A percentile compares a stretch with the other conserved stretches of the same genome.
These are phyloP conservation scores for Metellina segmentata DNA, from an alignment of 2,888 invertebrate genomes.

Conservation along the genomic window DNA sequence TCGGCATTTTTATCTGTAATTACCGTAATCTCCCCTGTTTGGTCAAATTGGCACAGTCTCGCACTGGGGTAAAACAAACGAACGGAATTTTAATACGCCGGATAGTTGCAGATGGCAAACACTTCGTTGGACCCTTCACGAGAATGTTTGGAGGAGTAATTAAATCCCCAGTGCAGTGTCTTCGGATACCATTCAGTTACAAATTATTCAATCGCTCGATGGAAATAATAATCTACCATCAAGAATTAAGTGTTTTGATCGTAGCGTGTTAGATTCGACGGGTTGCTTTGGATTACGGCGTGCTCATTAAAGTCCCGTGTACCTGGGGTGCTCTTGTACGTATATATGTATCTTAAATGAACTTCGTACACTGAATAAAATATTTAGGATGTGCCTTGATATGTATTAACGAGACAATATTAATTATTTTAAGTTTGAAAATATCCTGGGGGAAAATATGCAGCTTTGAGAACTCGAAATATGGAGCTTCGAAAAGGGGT, in stretches of 20 bases:
- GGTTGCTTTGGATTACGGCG: not conserved
- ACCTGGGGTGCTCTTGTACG: not conserved
- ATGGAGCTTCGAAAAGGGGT: too few species aligned
- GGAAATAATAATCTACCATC: not conserved
- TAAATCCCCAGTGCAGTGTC: not conserved
- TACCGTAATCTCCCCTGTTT: conserved; percentile 6
- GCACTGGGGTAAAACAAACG: not conserved
- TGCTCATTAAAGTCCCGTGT: not conserved
- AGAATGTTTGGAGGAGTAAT: not conserved
- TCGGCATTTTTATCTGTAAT: conserved; percentile 22
- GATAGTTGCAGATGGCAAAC: not conserved
- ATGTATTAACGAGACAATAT: not conserved
- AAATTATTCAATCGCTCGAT: not conserved
- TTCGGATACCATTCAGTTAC: not conserved
- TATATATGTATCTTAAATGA: too few species aligned
- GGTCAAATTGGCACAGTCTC: not conserved
- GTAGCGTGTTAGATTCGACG: too few species aligned
- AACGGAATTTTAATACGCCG: not conserved
- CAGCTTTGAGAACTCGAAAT: too few species aligned
- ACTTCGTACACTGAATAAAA: too few species aligned
- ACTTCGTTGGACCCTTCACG: too few species aligned
- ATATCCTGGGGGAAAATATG: not conserved
- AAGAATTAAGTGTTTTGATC: too few species aligned
- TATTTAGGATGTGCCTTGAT: not conserved
- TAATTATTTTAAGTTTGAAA: not conserved